A percentile compares a stretch with the other conserved stretches of the same genome.
Conservation (phyloP, 2,113 vertebrate species). For the Nibea coibor region DNA sequence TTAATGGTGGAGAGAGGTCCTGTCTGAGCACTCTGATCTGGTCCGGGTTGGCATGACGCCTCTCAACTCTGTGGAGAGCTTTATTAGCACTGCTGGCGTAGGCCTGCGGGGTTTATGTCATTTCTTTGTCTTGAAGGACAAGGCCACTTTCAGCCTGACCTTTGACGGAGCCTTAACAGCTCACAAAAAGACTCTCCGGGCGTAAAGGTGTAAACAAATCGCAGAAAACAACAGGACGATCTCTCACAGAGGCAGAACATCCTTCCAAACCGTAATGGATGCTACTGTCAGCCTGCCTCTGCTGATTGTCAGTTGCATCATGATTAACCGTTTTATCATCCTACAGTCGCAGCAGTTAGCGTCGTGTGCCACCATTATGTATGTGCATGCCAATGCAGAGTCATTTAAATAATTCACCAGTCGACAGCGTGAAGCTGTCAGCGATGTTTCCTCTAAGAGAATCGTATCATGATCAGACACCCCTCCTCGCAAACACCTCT, state of each 20-base stretch:
- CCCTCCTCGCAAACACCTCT: slow-evolving; percentile 39
- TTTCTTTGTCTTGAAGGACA: slow-evolving; percentile 69
- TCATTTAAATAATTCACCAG: slow-evolving; percentile 71
- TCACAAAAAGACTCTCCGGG: slow-evolving; percentile 28
- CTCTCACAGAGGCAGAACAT: slow-evolving; percentile 29
- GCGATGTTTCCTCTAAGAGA: slow-evolving; percentile 47
- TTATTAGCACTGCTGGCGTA: slow-evolving; percentile 62
- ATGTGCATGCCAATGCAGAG: slow-evolving; percentile 44
- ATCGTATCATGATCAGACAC: slow-evolving; percentile 37
- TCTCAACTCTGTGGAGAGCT: slow-evolving; percentile 50
- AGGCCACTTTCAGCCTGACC: slow-evolving; percentile 55
- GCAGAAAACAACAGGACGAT: slow-evolving; percentile 27
- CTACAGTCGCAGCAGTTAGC: slow-evolving; percentile 28
- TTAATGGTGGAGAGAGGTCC: slow-evolving; percentile 66
- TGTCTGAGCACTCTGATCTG: slow-evolving; percentile 56
- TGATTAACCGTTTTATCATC: slow-evolving; percentile 43
- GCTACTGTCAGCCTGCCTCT: slow-evolving; percentile 20
- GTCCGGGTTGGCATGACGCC: slow-evolving; percentile 46
- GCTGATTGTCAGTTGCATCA: slow-evolving; percentile 47
- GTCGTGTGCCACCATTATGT: slow-evolving; percentile 32
- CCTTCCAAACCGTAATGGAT: slow-evolving; percentile 35
- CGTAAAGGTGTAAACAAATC: slow-evolving; percentile 43
- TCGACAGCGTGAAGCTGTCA: slow-evolving; percentile 64
- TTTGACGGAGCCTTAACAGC: slow-evolving; percentile 5
- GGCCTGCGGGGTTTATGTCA: slow-evolving; percentile 30